These are phyloP conservation scores for Phrynosoma platyrhinos DNA, from an alignment of 2,113 vertebrate species.

Conservation along the genomic window DNA sequence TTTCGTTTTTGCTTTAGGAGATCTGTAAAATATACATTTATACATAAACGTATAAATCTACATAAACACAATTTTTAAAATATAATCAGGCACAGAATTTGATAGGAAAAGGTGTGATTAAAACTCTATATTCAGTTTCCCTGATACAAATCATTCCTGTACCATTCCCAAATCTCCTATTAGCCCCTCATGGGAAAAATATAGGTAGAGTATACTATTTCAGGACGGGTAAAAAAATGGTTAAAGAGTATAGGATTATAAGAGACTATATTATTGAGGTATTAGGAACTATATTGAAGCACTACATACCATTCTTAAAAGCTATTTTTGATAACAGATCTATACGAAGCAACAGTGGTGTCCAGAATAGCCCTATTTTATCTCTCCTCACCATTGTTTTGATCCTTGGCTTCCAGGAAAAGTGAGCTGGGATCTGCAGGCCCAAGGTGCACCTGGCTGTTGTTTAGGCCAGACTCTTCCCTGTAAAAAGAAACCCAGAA, in stretches of 20 bases:
- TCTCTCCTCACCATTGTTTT: conserved; percentile 75
- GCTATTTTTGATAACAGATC: not conserved
- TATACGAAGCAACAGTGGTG: not conserved
- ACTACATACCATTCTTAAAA: not conserved
- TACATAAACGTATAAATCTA: no score
- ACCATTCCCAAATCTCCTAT: no score
- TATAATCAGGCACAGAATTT: not conserved
- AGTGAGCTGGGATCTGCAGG: conserved; percentile 80
- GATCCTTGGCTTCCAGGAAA: conserved; percentile 82
- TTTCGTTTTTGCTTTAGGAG: not conserved
- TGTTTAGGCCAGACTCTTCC: conserved; percentile 84
- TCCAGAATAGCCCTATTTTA: not conserved
- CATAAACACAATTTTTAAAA: no score
- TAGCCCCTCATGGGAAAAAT: no score
- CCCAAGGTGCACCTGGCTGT: conserved; percentile 81
- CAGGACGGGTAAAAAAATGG: not conserved
- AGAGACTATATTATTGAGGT: not conserved
- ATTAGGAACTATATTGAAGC: not conserved
- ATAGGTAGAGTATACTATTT: no score
- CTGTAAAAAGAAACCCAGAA: conserved; percentile 68
- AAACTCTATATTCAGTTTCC: no score
- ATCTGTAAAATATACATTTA: not conserved
- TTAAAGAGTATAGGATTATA: not conserved
- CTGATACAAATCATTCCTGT: no score
- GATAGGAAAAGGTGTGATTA: not conserved